These are phyloP conservation scores for Tinamus guttatus DNA, from an alignment of 2,113 vertebrate species.

Conservation along the genomic window DNA sequence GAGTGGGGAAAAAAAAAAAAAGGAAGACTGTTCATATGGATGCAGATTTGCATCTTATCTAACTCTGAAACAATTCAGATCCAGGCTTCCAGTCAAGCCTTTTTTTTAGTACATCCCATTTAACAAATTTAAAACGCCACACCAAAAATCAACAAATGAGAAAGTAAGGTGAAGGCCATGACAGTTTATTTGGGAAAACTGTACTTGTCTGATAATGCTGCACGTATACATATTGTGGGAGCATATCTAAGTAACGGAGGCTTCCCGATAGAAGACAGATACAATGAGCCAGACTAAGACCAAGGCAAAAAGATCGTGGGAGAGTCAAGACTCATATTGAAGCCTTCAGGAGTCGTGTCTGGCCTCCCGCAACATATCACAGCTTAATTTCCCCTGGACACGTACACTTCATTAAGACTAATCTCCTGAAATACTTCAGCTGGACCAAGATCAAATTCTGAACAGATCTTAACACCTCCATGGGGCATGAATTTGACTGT, in stretches of 20 bases:
- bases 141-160: constrained; percentile 42
- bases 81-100: background rate
- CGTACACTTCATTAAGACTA: constrained; percentile 52
- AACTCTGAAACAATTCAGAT: background rate
- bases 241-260: too few relatives aligned
- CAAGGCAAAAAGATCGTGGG: too few relatives aligned
- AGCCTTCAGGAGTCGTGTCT: too few relatives aligned
- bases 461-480: constrained; percentile 24
- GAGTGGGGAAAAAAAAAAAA: background rate
- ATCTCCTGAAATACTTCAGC: constrained; percentile 52
- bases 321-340: too few relatives aligned
- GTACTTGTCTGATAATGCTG: constrained; percentile 65
- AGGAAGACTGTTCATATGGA: background rate
- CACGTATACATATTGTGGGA: constrained; percentile 62
- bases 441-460: constrained; percentile 53
- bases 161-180: constrained; percentile 54
- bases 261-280: too few relatives aligned
- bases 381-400: constrained; percentile 66
- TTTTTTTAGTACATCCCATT: background rate
- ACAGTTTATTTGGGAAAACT: constrained; percentile 78
- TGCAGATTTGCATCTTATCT: background rate
- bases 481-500: background rate
- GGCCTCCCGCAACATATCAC: too few relatives aligned
- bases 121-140: background rate
- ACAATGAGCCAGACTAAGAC: too few relatives aligned